Conservation (phyloP, 35 echinoderm and acorn worm genomes). For the Nesometra sesokonis region DNA sequence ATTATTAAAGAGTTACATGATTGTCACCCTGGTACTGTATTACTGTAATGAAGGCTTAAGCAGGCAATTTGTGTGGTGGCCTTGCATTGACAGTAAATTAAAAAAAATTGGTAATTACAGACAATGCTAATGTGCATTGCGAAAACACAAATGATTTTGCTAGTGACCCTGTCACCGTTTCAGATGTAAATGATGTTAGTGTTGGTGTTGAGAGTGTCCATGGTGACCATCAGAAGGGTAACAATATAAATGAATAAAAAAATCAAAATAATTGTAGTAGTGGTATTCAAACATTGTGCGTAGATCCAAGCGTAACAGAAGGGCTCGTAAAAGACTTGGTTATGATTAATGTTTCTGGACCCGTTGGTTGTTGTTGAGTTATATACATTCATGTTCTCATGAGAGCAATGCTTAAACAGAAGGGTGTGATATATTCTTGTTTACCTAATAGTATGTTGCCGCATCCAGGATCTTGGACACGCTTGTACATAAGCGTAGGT, state of each 20-base stretch:
- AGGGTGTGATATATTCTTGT: background rate
- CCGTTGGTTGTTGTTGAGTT: too few relatives aligned
- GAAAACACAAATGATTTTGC: background rate
- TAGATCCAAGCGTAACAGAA: background rate
- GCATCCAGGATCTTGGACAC: too few relatives aligned
- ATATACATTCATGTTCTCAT: background rate
- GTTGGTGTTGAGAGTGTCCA: too few relatives aligned
- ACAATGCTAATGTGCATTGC: background rate
- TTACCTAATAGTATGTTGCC: too few relatives aligned
- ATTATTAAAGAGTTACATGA: constrained; percentile 60
- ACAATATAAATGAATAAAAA: background rate
- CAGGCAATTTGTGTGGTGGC: constrained; percentile 16
- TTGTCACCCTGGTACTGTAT: constrained; percentile 37
- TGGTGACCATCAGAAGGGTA: background rate
- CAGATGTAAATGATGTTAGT: too few relatives aligned
- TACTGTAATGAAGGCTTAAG: constrained; percentile 10
- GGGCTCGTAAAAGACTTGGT: background rate
- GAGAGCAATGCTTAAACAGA: background rate
- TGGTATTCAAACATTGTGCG: background rate
- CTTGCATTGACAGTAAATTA: background rate
- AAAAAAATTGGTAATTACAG: background rate
- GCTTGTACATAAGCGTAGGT: too few relatives aligned
- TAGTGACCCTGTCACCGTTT: background rate
- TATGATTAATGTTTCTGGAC: background rate
- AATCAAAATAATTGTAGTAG: background rate